phyloP scores from a whole-genome alignment of 1,140 invertebrate species.

The Philopotamus ludificatus region DNA sequence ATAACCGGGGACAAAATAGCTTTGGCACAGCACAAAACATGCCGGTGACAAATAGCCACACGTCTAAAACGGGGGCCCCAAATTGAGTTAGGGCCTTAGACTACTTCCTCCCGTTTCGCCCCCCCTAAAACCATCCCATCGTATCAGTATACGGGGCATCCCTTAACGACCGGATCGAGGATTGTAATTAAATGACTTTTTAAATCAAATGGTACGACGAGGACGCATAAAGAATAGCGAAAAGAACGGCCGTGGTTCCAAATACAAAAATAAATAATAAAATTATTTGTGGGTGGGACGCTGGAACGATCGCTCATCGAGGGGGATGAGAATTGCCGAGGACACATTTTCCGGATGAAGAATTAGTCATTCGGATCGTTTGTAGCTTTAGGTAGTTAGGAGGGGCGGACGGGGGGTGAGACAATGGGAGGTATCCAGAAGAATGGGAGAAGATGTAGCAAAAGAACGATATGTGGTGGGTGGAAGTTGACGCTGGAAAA shows the following conservation, averaged over 20 bases:
- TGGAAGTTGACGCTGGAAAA: conserved; percentile 6
- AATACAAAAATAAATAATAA: background rate
- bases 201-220: background rate
- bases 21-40: conserved; percentile 16
- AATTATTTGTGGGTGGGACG: background rate
- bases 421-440: background rate
- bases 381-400: conserved; percentile 22
- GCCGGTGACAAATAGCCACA: conserved; percentile 20
- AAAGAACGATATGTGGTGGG: background rate
- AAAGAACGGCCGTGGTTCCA: no score
- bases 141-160: no score
- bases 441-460: background rate
- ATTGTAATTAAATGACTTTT: conserved; percentile 4
- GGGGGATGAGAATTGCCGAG: conserved; percentile 26
- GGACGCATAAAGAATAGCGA: background rate
- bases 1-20: conserved; percentile 5
- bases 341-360: conserved; percentile 37
- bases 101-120: background rate
- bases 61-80: background rate
- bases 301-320: background rate
- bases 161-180: background rate
- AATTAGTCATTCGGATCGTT: conserved; percentile 39
- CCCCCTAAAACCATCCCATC: background rate
- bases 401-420: background rate
- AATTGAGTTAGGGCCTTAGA: conserved; percentile 22